Evolutionary conservation across 1,140 invertebrate species (phyloP), one percentile per base, ranked within the genome.

Genomic region (Lepidurus apus): DNA sequence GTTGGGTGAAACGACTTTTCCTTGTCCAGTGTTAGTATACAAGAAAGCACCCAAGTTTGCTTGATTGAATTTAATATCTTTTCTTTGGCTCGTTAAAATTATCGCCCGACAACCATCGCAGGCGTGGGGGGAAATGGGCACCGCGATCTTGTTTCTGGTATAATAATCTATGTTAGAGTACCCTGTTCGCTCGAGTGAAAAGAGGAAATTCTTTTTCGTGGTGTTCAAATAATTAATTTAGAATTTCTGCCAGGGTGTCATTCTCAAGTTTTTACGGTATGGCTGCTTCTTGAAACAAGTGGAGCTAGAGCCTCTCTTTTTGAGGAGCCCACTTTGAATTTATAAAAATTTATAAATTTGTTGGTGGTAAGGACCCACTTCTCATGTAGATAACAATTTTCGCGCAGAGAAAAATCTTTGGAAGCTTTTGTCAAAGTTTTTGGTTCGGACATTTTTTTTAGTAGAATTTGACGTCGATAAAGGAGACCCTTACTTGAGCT

Each of bases 191-290:
- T 17, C 53, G 53, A 21, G 53, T 7, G 17, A 65, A 65, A 65
- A 65, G 13, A 21, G 26, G 26, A 34, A 34, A 1, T 2, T 34
- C 53, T 7, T 65, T 1, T 17, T 65, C 17, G 5, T 65, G 53
- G 53, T n/a, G 53, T 65, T 65, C 53, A n/a, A n/a, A 65, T 65
- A 65, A 65, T 65, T 65, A 21, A 21, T 21, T 65, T 65, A n/a
- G 13, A 21, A 21, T 65, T 17, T 65, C 53, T 34, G 34, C 53
- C 53, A 17, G 8, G 53, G 53, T 65, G n/a, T 65, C 21, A 3
- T 3, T 65, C n/a, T 65, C 53, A 65, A n/a, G 53, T 34, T 34
- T 34, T 4, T 34, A 34, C 34, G 34, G 34, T 34, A 34, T 34
- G 34, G 34, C 34, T 34, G 34, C 34, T 34, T 34, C 34, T 34